phyloP scores from a whole-genome alignment of 2,888 invertebrate species.

The Epirrhoe alternata region DNA sequence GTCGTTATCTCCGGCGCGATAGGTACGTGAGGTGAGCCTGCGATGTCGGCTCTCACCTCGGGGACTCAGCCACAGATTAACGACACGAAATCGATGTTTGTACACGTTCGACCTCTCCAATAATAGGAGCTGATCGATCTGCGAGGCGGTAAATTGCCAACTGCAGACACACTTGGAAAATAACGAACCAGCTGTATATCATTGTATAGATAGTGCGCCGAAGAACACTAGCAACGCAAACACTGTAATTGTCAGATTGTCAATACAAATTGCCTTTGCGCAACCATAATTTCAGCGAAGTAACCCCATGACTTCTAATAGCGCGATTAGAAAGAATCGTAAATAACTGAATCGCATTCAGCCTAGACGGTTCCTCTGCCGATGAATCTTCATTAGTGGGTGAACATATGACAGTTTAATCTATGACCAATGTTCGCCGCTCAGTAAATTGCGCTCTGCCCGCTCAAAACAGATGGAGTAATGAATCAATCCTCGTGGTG shows the following conservation, averaged over 20 bases:
- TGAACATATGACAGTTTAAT: slow-evolving; percentile 54
- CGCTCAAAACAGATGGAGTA: slow-evolving; percentile 63
- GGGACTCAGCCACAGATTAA: slow-evolving; percentile 72
- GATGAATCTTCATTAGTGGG: slow-evolving; percentile 62
- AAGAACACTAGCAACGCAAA: slow-evolving; percentile 54
- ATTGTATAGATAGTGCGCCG: slow-evolving; percentile 55
- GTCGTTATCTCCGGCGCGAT: slow-evolving; percentile 70
- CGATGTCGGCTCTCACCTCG: slow-evolving; percentile 73
- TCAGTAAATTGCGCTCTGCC: slow-evolving; percentile 60
- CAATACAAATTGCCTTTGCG: slow-evolving; percentile 57
- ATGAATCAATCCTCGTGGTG: slow-evolving; percentile 78
- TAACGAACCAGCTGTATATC: slow-evolving; percentile 73
- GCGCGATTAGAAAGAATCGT: slow-evolving; percentile 48
- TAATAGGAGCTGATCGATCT: slow-evolving; percentile 82
- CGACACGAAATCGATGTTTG: slow-evolving; percentile 83
- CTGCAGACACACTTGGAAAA: slow-evolving; percentile 73
- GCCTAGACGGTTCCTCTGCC: slow-evolving; percentile 41
- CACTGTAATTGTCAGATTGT: slow-evolving; percentile 70
- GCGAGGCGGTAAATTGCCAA: slow-evolving; percentile 78
- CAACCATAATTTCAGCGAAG: slow-evolving; percentile 44
- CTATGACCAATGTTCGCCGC: slow-evolving; percentile 51
- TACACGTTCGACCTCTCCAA: slow-evolving; percentile 84
- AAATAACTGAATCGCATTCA: slow-evolving; percentile 48
- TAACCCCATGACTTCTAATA: slow-evolving; percentile 46
- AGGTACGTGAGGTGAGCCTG: slow-evolving; percentile 75